Conservation (phyloP, 2,797 vertebrate species). For the Mareca penelope region DNA sequence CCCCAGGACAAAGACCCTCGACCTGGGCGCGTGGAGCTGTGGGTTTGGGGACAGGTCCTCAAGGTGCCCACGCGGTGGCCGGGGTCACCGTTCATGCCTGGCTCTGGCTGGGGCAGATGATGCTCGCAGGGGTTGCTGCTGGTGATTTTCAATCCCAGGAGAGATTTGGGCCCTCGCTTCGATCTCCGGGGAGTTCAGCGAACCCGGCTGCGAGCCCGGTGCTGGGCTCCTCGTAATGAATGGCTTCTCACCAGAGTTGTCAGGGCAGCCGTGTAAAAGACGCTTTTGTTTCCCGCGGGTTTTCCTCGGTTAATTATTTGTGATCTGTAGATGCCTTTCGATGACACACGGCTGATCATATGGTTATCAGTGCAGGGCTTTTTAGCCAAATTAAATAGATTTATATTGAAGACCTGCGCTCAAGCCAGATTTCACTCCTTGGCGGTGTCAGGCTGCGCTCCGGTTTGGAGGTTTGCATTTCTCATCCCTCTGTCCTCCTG, state of each 20-base stretch:
- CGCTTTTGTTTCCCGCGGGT: conserved; percentile 73
- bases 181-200: neutral
- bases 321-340: conserved; percentile 70
- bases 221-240: conserved; percentile 32
- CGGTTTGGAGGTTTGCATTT: neutral
- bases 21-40: neutral
- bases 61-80: rapidly evolving
- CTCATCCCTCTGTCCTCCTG: neutral
- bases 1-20: neutral
- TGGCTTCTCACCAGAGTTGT: neutral
- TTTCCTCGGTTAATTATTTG: conserved; percentile 81
- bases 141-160: neutral
- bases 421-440: neutral
- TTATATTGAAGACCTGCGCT: conserved; percentile 55
- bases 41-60: neutral
- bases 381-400: conserved; percentile 76
- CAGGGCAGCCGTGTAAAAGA: conserved; percentile 57
- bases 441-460: neutral
- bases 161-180: neutral
- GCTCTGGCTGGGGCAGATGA: rapidly evolving
- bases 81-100: rapidly evolving
- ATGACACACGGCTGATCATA: conserved; percentile 70
- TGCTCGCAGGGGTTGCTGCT: neutral
- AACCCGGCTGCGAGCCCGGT: neutral
- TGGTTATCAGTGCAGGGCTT: conserved; percentile 27